Conservation (phyloP, 2,797 vertebrate genomes). For the Clamator glandarius region DNA sequence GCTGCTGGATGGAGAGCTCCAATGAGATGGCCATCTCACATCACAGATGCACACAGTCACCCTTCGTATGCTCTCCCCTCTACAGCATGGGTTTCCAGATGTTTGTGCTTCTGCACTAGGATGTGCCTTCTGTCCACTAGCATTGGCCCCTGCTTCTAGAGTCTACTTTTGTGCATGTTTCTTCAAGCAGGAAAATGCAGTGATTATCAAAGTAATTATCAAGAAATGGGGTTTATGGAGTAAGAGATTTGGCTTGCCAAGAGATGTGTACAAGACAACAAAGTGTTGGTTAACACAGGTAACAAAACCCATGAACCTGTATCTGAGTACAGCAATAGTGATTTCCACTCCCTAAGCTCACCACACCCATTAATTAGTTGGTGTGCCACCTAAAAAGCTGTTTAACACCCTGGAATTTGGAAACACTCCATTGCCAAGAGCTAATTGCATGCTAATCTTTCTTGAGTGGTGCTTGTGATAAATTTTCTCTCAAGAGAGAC, state of each 20-base stretch:
- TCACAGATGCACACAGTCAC: fast-evolving
- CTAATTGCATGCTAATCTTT: background rate
- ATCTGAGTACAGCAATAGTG: background rate
- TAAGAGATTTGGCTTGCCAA: background rate
- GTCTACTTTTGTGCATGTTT: background rate
- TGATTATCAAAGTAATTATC: background rate
- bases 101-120: fast-evolving
- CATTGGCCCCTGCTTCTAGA: background rate
- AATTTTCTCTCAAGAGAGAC: background rate
- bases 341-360: background rate
- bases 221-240: background rate
- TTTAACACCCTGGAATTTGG: background rate
- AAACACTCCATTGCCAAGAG: background rate
- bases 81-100: background rate
- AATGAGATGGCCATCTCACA: background rate
- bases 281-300: background rate
- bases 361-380: background rate
- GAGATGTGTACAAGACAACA: fast-evolving
- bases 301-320: background rate
- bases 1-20: background rate
- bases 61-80: background rate
- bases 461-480: background rate
- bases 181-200: background rate
- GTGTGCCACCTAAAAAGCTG: background rate
- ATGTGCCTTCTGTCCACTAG: background rate